Base-by-base conservation (phyloP, 1,140 invertebrate species). In the Orchesella cincta region DNA sequence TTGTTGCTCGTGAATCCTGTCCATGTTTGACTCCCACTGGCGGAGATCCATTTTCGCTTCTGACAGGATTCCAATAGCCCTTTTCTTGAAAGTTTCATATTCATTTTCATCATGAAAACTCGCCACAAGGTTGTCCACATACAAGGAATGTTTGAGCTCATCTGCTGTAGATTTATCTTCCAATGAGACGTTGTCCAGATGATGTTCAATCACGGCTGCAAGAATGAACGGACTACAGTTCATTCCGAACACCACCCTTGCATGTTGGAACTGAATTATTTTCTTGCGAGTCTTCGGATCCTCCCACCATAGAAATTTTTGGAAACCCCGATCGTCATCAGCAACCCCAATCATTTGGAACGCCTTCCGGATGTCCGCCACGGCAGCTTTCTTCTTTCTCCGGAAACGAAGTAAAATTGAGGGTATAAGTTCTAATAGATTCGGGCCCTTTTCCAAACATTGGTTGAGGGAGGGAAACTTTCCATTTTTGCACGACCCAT, bases 341-440 rank as follows among this genome's bases (percentile, higher is more conserved):
- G 62, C 31, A 2, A 67, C 3, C 8, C 5, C 29, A 2, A 67
- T 5, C 31, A 18, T 8, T 14, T 18, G 62, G 31, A 67, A 67
- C 2, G 62, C 62, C n/a, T 67, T 67, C 5, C 8, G 5, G 3
- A 67, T 31, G 31, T 67, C 62, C 29, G 62, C 23, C 14, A 67
- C 31, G 3, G 33, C 2, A 5, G 8, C 62, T 31, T 8, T 12
- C 33, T 76, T 82, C 31, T 83, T 80, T 75, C 16, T 80, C 76
- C 85, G 75, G 81, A 88, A 87, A 12, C 81, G 72, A 23, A 84
- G 23, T 31, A 87, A 52, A 51, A 86, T 76, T 20, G 79, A 71
- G 5, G 84, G 83, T 23, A 87, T 85, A 0, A 80, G 23, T 77
- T 87, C 84, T 18, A 86, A 83, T 0, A 86, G 78, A 81, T 86